Evolutionary conservation across 2,888 invertebrate genomes (phyloP).

Genomic region (Coecobrya sp.): DNA sequence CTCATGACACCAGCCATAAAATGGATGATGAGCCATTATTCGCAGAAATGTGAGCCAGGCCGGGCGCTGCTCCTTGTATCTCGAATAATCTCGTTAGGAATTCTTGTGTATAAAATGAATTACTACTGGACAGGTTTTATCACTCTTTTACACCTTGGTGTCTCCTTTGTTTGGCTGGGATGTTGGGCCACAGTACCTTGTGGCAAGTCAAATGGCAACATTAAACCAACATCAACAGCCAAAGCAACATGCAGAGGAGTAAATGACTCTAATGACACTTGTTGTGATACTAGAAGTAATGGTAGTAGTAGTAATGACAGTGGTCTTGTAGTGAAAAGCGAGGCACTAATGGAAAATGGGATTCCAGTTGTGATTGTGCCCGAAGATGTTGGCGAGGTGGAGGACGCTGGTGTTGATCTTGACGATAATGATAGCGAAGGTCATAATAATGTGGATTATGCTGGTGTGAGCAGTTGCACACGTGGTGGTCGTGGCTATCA

Average conservation of each 20-base stretch:
- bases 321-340: conserved; percentile 72
- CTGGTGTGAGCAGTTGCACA: conserved; percentile 17
- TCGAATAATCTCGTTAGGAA: conserved; percentile 84
- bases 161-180: conserved; percentile 83
- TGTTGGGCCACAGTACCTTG: conserved; percentile 48
- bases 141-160: conserved; percentile 82
- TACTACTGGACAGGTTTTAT: conserved; percentile 84
- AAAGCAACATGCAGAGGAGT: not conserved
- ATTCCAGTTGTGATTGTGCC: conserved; percentile 10
- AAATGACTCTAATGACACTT: conserved; percentile 44
- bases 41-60: conserved; percentile 77
- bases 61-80: conserved; percentile 83
- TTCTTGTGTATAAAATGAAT: conserved; percentile 83
- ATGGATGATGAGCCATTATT: conserved; percentile 68
- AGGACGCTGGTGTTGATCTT: conserved; percentile 29
- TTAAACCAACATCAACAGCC: conserved; percentile 30
- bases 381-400: not conserved
- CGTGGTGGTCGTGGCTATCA: not conserved
- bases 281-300: conserved; percentile 65
- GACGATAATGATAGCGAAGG: conserved; percentile 10
- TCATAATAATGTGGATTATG: conserved; percentile 17
- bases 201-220: conserved; percentile 43
- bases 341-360: conserved; percentile 49
- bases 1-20: conserved; percentile 51
- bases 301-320: conserved; percentile 68